These are phyloP conservation scores for Epinephelus fuscoguttatus DNA, from an alignment of 2,113 vertebrate species.

Conservation along the genomic window DNA sequence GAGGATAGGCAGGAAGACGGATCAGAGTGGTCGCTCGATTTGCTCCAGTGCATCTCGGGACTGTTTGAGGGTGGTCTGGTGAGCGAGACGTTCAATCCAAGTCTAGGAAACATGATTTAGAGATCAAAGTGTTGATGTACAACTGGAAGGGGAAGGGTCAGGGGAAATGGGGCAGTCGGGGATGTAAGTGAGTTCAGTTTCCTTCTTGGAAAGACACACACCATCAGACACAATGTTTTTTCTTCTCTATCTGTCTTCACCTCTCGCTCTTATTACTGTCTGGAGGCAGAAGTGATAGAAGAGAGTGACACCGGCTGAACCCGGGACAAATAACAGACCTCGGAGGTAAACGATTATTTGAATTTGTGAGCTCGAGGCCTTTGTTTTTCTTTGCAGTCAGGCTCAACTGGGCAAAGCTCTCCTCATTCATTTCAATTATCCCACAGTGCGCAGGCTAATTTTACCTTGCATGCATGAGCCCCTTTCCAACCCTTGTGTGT, in stretches of 20 bases:
- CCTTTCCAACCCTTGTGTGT: conserved; percentile 45
- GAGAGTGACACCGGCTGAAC: conserved; percentile 38
- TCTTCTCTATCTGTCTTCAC: conserved; percentile 20
- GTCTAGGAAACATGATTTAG: conserved; percentile 20
- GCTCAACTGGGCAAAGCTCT: conserved; percentile 49
- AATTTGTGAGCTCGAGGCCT: conserved; percentile 49
- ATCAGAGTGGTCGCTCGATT: neutral
- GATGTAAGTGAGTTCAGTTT: conserved; percentile 22
- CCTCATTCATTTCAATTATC: conserved; percentile 76
- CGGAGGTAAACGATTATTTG: conserved; percentile 52
- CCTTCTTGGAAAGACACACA: conserved; percentile 8
- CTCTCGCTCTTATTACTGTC: conserved; percentile 38
- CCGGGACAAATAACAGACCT: conserved; percentile 56
- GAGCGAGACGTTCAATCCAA: neutral
- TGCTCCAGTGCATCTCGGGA: conserved; percentile 13
- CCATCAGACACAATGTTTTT: neutral
- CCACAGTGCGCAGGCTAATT: conserved; percentile 59
- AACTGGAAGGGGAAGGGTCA: conserved; percentile 26
- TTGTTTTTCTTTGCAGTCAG: conserved; percentile 72
- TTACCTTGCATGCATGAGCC: conserved; percentile 63
- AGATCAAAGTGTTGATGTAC: conserved; percentile 49
- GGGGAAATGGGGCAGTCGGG: conserved; percentile 13
- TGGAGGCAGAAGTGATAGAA: conserved; percentile 16
- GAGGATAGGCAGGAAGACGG: neutral
- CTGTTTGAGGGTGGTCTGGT: conserved; percentile 56